These are phyloP conservation scores for Neomonachus schauinslandi DNA, from an alignment of 2,113 vertebrate genomes.

Conservation along the genomic window DNA sequence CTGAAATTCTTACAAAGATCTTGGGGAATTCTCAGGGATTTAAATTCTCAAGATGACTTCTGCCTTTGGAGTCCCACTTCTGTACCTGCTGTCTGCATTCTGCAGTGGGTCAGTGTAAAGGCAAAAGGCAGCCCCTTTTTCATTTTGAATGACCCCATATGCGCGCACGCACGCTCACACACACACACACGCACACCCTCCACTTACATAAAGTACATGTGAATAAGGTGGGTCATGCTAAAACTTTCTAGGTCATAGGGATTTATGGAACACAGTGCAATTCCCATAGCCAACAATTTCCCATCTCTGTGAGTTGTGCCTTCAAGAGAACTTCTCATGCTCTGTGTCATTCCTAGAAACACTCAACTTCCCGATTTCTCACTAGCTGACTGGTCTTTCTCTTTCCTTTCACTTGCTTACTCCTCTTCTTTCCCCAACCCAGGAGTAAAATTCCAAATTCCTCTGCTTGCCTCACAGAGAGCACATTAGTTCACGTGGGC, in stretches of 20 bases:
- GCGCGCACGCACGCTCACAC: fast-evolving
- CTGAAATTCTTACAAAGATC: slow-evolving; percentile 32
- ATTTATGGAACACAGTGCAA: background rate
- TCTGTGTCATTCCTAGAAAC: background rate
- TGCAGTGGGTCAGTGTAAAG: background rate
- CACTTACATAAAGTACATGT: background rate
- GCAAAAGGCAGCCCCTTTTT: background rate
- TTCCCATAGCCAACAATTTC: background rate
- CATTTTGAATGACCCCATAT: background rate
- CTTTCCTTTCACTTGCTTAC: background rate
- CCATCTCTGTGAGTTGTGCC: background rate
- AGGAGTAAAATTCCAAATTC: background rate
- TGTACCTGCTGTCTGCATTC: background rate
- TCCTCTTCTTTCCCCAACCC: background rate
- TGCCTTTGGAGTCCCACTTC: background rate
- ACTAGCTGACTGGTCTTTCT: background rate
- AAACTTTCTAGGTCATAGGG: background rate
- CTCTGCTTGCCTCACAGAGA: background rate
- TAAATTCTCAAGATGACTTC: background rate
- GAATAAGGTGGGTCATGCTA: background rate
- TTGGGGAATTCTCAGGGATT: background rate
- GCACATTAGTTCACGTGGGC: background rate
- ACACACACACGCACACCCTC: background rate
- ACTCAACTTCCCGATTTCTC: background rate
- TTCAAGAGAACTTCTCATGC: slow-evolving; percentile 5